These are phyloP conservation scores for Salpingus planirostris DNA, from an alignment of 2,888 invertebrate species.

Conservation along the genomic window DNA sequence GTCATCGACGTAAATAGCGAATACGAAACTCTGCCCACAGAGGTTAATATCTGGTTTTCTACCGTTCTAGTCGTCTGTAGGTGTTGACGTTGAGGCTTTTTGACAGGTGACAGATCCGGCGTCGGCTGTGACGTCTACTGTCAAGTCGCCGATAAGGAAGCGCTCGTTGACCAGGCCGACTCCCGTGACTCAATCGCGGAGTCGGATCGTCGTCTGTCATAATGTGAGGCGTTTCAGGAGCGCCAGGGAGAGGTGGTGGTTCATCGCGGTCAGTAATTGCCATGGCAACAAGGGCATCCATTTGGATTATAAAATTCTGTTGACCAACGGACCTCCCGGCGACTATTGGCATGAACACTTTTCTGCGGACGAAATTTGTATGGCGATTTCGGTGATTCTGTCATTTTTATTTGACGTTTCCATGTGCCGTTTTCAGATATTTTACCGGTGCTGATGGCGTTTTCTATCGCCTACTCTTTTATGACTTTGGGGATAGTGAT, in stretches of 20 bases:
- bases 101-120: too few species aligned
- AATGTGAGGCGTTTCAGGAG: constrained; percentile 67
- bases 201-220: constrained; percentile 47
- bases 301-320: constrained; percentile 68
- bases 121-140: too few species aligned
- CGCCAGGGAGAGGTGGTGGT: constrained; percentile 89
- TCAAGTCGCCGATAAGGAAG: constrained; percentile 25
- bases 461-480: constrained; percentile 62
- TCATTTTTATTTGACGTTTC: too few species aligned
- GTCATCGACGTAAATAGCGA: too few species aligned
- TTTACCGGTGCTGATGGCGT: constrained; percentile 69
- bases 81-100: too few species aligned
- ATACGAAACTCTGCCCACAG: background rate
- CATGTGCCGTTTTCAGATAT: constrained; percentile 79
- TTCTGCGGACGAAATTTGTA: constrained; percentile 92
- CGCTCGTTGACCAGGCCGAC: constrained; percentile 37
- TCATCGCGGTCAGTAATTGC: constrained; percentile 78
- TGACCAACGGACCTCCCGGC: constrained; percentile 79
- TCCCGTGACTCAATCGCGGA: constrained; percentile 34
- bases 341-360: constrained; percentile 85
- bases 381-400: constrained; percentile 38
- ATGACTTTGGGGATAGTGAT: constrained; percentile 63
- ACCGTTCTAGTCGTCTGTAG: too few species aligned
- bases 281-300: constrained; percentile 64
- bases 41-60: background rate